Evolutionary conservation across 2,797 vertebrate genomes (phyloP), one percentile per base, ranked within the genome.

Genomic region (Sebastes cheni): DNA sequence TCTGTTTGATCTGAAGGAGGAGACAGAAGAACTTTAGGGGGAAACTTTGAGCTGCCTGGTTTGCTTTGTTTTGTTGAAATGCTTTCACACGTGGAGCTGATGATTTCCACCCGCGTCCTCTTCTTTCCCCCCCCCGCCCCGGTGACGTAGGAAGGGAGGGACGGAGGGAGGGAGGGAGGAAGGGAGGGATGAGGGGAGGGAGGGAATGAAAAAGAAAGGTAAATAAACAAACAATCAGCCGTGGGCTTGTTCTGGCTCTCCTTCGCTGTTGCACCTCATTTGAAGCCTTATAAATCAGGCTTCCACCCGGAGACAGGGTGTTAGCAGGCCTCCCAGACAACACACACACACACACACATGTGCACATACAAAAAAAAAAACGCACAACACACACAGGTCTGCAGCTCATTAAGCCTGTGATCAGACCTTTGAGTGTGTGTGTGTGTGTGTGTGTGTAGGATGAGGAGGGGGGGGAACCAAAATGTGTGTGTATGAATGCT

Each of bases 211-310:
- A 95, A 94, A 92, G 88, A 86, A 91, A 92, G 86, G 92, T 94
- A 95, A 95, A 95, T 94, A 95, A 95, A 95, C 92, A 93, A 93
- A 93, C 93, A 94, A 94, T 95, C 93, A 91, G 91, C 94, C 84
- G 80, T 89, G 79, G 91, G 91, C 87, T 95, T 94, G 87, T 91
- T 95, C 92, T 93, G 89, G 84, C 92, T 94, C 86, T 90, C 84
- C 86, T 86, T 91, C 87, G 95, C 94, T 96, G 95, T 95, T 96
- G 94, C 93, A 93, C 92, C 94, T 92, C 84, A 94, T 95, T 93
- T 86, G 90, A 92, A 93, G 90, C 82, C 84, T 93, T 95, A 89
- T 96, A 96, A 96, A 96, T 96, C 95, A 95, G 92, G 75, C 88
- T 86, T 94, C 92, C 93, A 92, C 90, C 92, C 94, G 88, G 88